Evolutionary conservation across 2,888 invertebrate species (phyloP), one percentile per base, ranked within the genome.

Genomic region (Hirtodrosophila trivittata): DNA sequence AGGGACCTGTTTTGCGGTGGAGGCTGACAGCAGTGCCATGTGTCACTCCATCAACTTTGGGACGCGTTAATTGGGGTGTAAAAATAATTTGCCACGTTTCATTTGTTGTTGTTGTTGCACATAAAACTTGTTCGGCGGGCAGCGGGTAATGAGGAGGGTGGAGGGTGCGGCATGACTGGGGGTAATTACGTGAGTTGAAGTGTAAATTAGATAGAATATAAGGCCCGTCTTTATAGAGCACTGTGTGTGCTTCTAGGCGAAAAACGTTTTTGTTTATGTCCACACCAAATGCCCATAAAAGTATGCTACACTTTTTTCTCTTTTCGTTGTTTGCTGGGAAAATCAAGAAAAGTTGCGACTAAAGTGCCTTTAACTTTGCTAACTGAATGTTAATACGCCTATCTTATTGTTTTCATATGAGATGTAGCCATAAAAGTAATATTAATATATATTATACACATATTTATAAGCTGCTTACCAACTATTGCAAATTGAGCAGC

Each of bases 31-130:
- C 45, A 59, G 37, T 57, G 62, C 67, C 56, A 56, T 63, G 63
- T 77, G 69, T 62, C 69, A 70, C 52, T 60, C 59, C 51, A 65
- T 55, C 71, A 65, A 51, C 47, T 32, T 56, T 49, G 21, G 30
- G 41, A 28, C 47, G 46, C 50, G 47, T 74, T 77, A 74, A 77
- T 74, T 77, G 74, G 77, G 47, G 75, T 69, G 77, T 64, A 43
- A 57, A 74, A 74, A 74, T 77, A 74, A 74, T 77, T 77, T 71
- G 66, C 58, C 54, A 75, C 55, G 50, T 49, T 43, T 14, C 35
- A 16, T 50, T 28, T 16, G 38, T 33, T 25, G 28, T 47, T 25
- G 13, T 8, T 28, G 46, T 3, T 26, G 37, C 37, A 30, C 13
- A 37, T 16, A 30, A 21, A 55, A 47, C 55, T 55, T 47, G 41